These are phyloP conservation scores for Druon quercuslanigerum DNA, from an alignment of 1,140 invertebrate species.

Conservation along the genomic window DNA sequence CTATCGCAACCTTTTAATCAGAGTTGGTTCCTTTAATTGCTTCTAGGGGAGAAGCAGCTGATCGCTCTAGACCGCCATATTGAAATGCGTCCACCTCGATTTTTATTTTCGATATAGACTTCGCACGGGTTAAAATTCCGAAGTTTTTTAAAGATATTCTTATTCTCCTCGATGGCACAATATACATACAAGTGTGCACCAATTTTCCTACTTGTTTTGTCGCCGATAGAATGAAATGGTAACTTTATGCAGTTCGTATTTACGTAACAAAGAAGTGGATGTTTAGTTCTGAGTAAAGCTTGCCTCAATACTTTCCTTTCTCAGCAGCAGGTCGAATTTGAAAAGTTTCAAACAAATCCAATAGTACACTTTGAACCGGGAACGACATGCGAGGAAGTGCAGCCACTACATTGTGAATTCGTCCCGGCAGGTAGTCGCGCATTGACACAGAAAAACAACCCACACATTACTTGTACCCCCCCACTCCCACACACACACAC, in stretches of 20 bases:
- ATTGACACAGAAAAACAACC: not conserved
- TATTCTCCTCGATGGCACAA: too few species aligned
- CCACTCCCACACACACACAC: too few species aligned
- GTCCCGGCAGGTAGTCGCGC: not conserved
- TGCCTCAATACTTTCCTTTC: slow-evolving; percentile 5
- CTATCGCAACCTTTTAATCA: too few species aligned
- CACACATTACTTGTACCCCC: not conserved
- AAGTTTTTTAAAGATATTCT: too few species aligned
- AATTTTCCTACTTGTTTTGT: not conserved
- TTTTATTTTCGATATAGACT: too few species aligned
- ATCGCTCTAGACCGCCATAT: too few species aligned
- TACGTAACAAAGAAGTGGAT: slow-evolving; percentile 11
- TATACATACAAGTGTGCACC: not conserved
- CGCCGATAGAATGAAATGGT: not conserved
- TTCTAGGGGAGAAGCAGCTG: too few species aligned
- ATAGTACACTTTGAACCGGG: slow-evolving; percentile 30
- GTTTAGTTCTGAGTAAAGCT: slow-evolving; percentile 18
- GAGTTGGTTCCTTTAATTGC: too few species aligned
- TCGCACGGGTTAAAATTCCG: too few species aligned
- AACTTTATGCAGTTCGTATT: slow-evolving; percentile 20
- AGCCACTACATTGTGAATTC: slow-evolving; percentile 24
- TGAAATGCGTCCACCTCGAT: too few species aligned
- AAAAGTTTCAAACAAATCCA: slow-evolving; percentile 45
- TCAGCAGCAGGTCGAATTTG: slow-evolving; percentile 35
- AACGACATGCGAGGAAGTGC: slow-evolving; percentile 5